Evolutionary conservation across 2,888 invertebrate genomes (phyloP).

Genomic region (Thymelicus acteon): DNA sequence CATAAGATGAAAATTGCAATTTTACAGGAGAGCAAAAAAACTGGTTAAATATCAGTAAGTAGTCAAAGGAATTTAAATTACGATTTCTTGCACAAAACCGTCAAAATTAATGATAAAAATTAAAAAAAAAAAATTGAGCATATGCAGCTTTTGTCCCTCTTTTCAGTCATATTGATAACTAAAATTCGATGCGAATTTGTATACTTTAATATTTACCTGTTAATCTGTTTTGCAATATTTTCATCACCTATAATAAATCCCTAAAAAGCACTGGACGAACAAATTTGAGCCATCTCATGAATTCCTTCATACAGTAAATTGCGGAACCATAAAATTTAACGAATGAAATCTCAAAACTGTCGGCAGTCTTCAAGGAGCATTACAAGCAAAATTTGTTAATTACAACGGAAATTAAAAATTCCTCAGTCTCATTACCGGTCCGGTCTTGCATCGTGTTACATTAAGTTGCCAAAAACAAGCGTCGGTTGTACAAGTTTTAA

Average conservation of each 20-base stretch:
- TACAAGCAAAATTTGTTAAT: constrained; percentile 36
- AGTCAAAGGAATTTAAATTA: no score
- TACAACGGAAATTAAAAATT: constrained; percentile 38
- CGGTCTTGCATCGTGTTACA: constrained; percentile 58
- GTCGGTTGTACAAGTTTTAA: constrained; percentile 68
- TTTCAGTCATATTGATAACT: no score
- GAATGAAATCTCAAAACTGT: constrained; percentile 7
- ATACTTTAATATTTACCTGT: no score
- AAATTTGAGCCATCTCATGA: not conserved
- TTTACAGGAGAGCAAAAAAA: no score
- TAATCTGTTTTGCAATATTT: no score
- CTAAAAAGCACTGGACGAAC: not conserved
- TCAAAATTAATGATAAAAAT: no score
- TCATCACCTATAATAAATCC: not conserved
- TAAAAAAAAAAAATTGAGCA: no score
- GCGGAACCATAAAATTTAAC: not conserved
- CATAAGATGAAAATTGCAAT: no score
- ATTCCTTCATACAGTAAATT: not conserved
- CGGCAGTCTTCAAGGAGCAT: constrained; percentile 12
- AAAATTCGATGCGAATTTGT: no score
- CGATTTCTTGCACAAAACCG: no score
- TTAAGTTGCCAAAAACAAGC: constrained; percentile 70
- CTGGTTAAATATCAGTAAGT: no score
- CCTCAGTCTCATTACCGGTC: constrained; percentile 38
- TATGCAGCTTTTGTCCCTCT: no score